Evolutionary conservation across 92 coral and sea anemone species (phyloP).

Genomic region (Muricea muricata): DNA sequence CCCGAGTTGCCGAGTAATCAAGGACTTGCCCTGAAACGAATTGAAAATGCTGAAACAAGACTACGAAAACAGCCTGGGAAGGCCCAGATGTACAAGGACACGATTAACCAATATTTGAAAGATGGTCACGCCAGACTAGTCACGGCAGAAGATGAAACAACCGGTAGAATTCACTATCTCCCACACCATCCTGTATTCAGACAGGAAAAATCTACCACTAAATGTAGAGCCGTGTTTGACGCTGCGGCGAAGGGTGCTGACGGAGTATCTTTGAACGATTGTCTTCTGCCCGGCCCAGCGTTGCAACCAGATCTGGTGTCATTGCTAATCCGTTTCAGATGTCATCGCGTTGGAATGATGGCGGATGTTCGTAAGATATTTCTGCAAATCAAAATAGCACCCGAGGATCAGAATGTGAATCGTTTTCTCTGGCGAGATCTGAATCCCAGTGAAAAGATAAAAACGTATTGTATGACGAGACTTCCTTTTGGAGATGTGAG

Average conservation of each 20-base stretch:
- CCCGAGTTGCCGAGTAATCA: background rate
- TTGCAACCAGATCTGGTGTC: conserved; percentile 41
- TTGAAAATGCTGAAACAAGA: too few relatives aligned
- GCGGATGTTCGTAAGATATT: conserved; percentile 65
- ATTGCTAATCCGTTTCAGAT: conserved; percentile 53
- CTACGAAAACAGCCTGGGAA: background rate
- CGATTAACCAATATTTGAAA: background rate
- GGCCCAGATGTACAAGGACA: background rate
- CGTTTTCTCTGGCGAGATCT: conserved; percentile 62
- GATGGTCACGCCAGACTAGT: background rate
- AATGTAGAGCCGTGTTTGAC: conserved; percentile 64
- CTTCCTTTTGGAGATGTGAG: conserved; percentile 58
- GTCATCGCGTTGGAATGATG: conserved; percentile 31
- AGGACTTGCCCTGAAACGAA: background rate
- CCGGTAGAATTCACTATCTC: conserved; percentile 25
- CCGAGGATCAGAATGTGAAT: conserved; percentile 44
- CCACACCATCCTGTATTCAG: background rate
- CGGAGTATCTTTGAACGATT: conserved; percentile 44
- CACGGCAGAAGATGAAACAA: conserved; percentile 5
- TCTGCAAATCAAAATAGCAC: conserved; percentile 45
- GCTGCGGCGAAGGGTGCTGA: conserved; percentile 37
- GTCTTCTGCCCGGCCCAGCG: conserved; percentile 48
- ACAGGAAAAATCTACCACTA: conserved; percentile 10
- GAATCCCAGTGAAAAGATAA: conserved; percentile 18
- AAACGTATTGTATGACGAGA: conserved; percentile 54